Conservation (phyloP, 2,113 vertebrate genomes). For the Zeus faber region DNA sequence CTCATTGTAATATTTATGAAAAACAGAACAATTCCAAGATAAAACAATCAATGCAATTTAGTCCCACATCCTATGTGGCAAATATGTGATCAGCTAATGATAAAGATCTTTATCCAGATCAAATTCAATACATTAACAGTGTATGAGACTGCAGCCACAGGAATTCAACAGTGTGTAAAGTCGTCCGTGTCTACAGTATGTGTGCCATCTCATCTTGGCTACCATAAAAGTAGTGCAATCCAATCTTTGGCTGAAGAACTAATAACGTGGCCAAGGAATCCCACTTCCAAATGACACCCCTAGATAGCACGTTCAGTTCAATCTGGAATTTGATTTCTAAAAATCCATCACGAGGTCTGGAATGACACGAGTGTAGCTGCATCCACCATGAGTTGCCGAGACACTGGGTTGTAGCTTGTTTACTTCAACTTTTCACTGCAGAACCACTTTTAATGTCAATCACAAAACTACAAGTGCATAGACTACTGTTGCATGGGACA, state of each 20-base stretch:
- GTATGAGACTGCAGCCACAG: no score
- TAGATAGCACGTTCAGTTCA: constrained; percentile 43
- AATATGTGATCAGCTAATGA: no score
- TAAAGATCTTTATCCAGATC: no score
- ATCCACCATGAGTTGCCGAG: constrained; percentile 12
- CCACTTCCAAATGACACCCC: constrained; percentile 32
- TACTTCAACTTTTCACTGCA: no score
- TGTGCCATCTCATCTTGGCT: not conserved
- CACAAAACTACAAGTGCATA: not conserved
- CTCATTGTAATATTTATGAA: no score
- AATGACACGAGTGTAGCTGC: constrained; percentile 19
- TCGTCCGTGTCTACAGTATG: not conserved
- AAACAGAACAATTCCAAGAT: no score
- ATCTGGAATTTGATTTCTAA: constrained; percentile 35
- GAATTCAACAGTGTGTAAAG: no score
- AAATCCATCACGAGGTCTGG: constrained; percentile 38
- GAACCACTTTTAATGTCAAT: no score
- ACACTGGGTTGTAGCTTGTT: not conserved
- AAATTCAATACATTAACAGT: no score
- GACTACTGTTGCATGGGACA: not conserved
- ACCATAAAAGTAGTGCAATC: not conserved
- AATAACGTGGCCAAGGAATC: constrained; percentile 28
- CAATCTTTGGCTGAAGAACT: constrained; percentile 5
- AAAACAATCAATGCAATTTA: no score
- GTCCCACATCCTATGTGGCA: no score